Conservation (phyloP, 2,888 invertebrate genomes). For the Odontothrips loti region DNA sequence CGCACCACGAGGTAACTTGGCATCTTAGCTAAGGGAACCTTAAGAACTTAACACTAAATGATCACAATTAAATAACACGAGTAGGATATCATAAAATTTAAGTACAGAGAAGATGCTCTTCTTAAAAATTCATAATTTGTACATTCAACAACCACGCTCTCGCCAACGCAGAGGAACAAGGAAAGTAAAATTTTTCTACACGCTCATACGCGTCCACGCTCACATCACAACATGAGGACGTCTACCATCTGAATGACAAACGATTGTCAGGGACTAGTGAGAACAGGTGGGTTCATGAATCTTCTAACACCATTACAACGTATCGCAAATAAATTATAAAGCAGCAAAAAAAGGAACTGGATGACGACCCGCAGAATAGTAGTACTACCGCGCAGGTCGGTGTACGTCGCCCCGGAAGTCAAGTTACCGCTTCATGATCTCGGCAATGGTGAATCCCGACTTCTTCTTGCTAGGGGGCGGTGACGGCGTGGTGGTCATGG, state of each 20-base stretch:
- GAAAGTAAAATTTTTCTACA: background rate
- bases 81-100: constrained; percentile 2
- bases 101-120: constrained; percentile 7
- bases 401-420: background rate
- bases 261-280: constrained; percentile 9
- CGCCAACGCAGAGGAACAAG: background rate
- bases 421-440: constrained; percentile 77
- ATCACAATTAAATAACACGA: constrained; percentile 16
- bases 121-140: background rate
- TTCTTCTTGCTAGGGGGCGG: constrained; percentile 51
- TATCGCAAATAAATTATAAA: constrained; percentile 3
- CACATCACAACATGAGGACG: background rate
- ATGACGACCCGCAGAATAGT: background rate
- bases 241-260: constrained; percentile 7
- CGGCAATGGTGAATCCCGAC: constrained; percentile 80
- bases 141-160: constrained; percentile 8
- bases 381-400: background rate
- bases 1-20: constrained; percentile 24
- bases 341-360: background rate
- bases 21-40: background rate
- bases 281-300: constrained; percentile 18
- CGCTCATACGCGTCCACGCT: background rate
- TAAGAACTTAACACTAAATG: constrained; percentile 5
- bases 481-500: constrained; percentile 46
- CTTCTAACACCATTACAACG: background rate